phyloP scores from a whole-genome alignment of 1,140 invertebrate species.

The Neelides sp. region DNA sequence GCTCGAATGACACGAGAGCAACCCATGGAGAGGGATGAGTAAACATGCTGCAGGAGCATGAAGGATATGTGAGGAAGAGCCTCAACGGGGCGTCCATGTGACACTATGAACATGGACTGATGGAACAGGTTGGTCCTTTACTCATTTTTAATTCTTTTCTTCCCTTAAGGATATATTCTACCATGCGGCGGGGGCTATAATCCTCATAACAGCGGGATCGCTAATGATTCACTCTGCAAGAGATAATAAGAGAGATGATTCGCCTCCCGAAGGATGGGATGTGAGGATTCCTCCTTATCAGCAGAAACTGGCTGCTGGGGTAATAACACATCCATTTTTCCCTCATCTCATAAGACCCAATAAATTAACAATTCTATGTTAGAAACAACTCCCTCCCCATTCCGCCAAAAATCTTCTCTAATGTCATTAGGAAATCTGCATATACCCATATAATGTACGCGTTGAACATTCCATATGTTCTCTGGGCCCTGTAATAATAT shows the following conservation, averaged over 20 bases:
- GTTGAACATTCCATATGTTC: too few relatives aligned
- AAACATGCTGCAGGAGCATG: too few relatives aligned
- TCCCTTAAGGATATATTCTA: slow-evolving; percentile 15
- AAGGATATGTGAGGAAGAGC: too few relatives aligned
- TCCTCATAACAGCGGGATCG: slow-evolving; percentile 8
- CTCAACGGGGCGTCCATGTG: too few relatives aligned
- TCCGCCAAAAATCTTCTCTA: background rate
- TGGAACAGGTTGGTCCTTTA: background rate
- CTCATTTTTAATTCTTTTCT: background rate
- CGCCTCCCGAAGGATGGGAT: background rate
- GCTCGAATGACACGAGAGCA: too few relatives aligned
- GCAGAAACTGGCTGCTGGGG: slow-evolving; percentile 1
- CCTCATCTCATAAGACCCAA: background rate
- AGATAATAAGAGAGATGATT: background rate
- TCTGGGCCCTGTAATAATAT: background rate
- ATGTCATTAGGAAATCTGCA: too few relatives aligned
- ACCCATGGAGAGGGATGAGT: too few relatives aligned
- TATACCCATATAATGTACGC: too few relatives aligned
- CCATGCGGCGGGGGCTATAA: slow-evolving; percentile 11
- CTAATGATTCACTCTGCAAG: slow-evolving; percentile 11
- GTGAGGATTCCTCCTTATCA: background rate
- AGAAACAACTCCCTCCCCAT: background rate
- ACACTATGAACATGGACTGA: background rate
- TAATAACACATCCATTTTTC: too few relatives aligned
- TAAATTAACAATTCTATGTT: background rate